Base-by-base conservation (phyloP, 1,140 invertebrate genomes). In the Dreissena polymorpha region DNA sequence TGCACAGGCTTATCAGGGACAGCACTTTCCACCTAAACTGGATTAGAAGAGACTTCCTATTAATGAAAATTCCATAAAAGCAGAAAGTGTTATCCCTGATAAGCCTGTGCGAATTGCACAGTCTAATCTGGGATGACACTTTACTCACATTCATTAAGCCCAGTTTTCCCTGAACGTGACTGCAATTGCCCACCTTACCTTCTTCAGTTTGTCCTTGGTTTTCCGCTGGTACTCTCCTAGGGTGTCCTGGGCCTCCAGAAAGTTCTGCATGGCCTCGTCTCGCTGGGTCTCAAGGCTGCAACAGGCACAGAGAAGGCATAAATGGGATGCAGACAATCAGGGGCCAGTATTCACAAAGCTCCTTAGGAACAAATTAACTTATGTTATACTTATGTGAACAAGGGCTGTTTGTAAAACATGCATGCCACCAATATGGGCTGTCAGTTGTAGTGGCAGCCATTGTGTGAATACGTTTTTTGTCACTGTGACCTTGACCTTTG, bases 171-270 rank as follows among this genome's bases (percentile, higher is more conserved):
- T 5, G 39, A 39, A 39, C 8, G 39, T 8, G 3, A 8, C 39
- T 39, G 8, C 2, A 39, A 39, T 39, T 2, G 39, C 8, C 39
- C 8, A 39, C 57, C 12, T 2, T n/a, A 92, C 90, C 87, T 86
- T 88, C 85, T 78, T 90, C 39, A 88, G 81, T 79, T 88, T 90
- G 21, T 91, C 89, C 75, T 88, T 89, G 7, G 75, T 87, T 71
- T 88, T 89, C 57, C 85, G 87, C 80, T 92, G 89, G 81, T 89
- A 92, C 18, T 90, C 87, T 64, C 89, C 86, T 21, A 91, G 68
- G 23, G 88, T 81, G 23, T 89, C 86, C 60, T 91, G 90, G 16
- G 87, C 85, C 57, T 91, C 90, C 18, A 89, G 64, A 57, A 92
- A 86, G 74, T 89, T 89, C 80, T 88, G 86, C 65, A 91, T 71